These are phyloP conservation scores for Bettongia penicillata DNA, from an alignment of 2,113 vertebrate species.

Conservation along the genomic window DNA sequence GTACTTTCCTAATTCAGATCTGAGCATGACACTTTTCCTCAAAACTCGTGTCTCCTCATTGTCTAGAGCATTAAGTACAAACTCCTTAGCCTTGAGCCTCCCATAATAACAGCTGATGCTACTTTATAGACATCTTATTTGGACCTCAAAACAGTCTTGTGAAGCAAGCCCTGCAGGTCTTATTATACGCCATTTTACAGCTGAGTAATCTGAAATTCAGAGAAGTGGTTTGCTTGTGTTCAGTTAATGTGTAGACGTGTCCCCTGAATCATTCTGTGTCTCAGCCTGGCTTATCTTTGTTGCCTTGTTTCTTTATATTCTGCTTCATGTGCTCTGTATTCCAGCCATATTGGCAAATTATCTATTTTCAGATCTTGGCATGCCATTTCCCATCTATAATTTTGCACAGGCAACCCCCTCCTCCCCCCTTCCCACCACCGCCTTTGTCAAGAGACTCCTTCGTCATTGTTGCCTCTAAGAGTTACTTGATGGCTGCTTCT, in stretches of 20 bases:
- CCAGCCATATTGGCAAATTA: neutral
- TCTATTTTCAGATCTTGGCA: neutral
- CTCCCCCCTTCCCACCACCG: too few relatives aligned
- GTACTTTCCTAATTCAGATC: neutral
- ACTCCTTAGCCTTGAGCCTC: neutral
- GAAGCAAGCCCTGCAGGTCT: neutral
- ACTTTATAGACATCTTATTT: neutral
- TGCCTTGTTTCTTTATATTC: neutral
- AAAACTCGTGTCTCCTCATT: neutral
- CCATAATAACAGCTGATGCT: neutral
- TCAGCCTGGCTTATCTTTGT: neutral
- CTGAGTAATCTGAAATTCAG: neutral
- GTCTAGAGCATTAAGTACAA: neutral
- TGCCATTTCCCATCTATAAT: neutral
- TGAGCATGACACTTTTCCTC: neutral
- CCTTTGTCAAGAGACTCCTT: neutral
- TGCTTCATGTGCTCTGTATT: neutral
- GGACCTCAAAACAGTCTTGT: neutral
- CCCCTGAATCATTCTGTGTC: neutral
- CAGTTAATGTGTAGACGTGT: neutral
- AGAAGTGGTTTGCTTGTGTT: neutral
- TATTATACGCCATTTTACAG: neutral
- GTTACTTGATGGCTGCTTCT: neutral
- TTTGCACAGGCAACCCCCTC: neutral
- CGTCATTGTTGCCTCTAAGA: neutral